Percentiles rank a stretch among this genome's conserved stretches.
These are phyloP conservation scores for Punctoribates punctum DNA, from an alignment of 2,888 invertebrate species.

Conservation along the genomic window DNA sequence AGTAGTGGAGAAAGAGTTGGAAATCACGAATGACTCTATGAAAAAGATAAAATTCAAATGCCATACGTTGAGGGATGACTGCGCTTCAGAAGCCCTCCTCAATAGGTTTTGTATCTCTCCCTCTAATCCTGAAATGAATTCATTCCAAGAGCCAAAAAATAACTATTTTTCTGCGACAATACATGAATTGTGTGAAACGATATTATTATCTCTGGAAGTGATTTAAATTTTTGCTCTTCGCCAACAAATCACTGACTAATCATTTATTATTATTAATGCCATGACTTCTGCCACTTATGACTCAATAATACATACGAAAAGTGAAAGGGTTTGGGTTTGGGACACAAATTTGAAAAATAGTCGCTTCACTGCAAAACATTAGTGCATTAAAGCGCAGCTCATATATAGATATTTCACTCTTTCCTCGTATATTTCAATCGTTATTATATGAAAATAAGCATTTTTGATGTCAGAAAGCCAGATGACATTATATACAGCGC, in stretches of 20 bases:
- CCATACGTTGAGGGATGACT: too few species aligned
- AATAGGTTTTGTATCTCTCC: too few species aligned
- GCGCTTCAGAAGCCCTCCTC: too few species aligned
- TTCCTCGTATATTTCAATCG: neutral
- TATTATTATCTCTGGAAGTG: neutral
- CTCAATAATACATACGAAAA: neutral
- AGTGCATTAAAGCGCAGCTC: constrained; percentile 2
- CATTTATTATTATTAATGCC: constrained; percentile 1
- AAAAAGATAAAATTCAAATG: neutral
- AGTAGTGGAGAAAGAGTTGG: neutral
- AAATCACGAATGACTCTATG: neutral
- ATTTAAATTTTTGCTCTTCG: neutral
- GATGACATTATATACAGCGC: neutral
- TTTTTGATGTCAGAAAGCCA: neutral
- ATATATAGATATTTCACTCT: neutral
- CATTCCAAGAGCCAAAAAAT: too few species aligned
- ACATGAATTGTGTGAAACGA: neutral
- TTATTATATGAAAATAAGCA: neutral
- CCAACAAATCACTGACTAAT: neutral
- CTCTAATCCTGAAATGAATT: too few species aligned
- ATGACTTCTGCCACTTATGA: neutral
- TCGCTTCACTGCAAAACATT: neutral
- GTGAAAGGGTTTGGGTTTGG: neutral
- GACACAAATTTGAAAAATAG: neutral
- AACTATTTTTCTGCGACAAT: neutral